Evolutionary conservation across 2,888 invertebrate species (phyloP), one percentile per base, ranked within the genome.

Genomic region (Cephus spinipes): DNA sequence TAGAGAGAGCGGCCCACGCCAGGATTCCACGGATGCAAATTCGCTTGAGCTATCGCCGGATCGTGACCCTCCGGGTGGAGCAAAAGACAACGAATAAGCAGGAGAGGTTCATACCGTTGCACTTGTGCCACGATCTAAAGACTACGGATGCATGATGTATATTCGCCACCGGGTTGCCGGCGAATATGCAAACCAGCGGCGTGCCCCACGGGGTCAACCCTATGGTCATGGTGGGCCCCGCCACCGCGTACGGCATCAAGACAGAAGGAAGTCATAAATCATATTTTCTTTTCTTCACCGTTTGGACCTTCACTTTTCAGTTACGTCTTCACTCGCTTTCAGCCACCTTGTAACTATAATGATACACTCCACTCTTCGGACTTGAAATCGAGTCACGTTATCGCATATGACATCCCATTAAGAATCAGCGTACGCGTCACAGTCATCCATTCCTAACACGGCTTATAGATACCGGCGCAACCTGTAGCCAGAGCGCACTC

Each of bases 21-120:
- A 85, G 88, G 88, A 91, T 91, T 91, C 91, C 91, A 87, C 85
- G 84, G 89, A 91, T 91, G 91, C 91, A 91, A 91, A 91, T 91
- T 91, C 89, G 88, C 88, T 82, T 82, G 81, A 84, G 86, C 88
- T 89, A 89, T 90, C 89, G 90, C 81, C 83, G 85, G 86, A 91
- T 91, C 91, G 91, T 91, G 90, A 90, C 88, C 84, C 81, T 79
- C 83, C 84, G 81, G 79, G 81, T 80, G 82, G 82, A 82, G 78
- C 80, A 74, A 81, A 79, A 81, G 82, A 83, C 83, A 82, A 82
- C 81, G 80, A 78, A 77, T 78, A 79, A 74, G 76, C 71, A 75
- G 78, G 81, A 82, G 85, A 81, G 77, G 77, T 81, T 82, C 81
- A 80, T 79, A 82, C 80, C 84, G 83, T 83, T 86, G 85, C 86